Base-by-base conservation (phyloP, 2,113 vertebrate genomes). In the Tautogolabrus adspersus region DNA sequence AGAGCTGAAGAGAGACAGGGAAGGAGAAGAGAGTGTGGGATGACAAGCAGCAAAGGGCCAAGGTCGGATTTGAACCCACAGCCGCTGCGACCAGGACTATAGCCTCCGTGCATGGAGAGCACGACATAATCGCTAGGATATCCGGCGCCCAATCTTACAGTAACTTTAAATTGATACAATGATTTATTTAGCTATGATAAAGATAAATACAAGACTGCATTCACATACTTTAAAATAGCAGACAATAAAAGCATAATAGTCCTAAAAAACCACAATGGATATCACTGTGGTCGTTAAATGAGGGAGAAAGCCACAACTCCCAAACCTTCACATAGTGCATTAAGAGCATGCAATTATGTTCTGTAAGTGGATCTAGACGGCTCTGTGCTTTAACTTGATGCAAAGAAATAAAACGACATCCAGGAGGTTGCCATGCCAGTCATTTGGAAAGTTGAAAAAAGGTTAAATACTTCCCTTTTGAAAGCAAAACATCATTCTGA, bases 311-410 rank as follows among this genome's bases (percentile, higher is more conserved):
- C 59, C 6, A 9, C 51, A 46, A 18, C 23, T 64, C 22, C 22
- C 51, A 56, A 64, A 64, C 40, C 38, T 23, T 63, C 60, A 61
- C 2, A 23, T 3, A 52, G n/a, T 10, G 37, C 15, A 73, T 47
- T 9, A 12, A 56, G 19, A n/a, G 19, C 49, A 52, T 52, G 54
- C 72, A 57, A 74, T 57, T 57, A 23, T 52, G 19, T 21, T 10
- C 51, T 23, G 2, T 34, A 51, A 60, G 3, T 42, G 19, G 38
- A 60, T 11, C n/a, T 19, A 10, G 16, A 62, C 21, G 19, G 42
- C 3, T 26, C 13, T 7, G 10, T 52, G 15, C 40, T 61, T 62
- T 34, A 16, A 55, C 60, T 16, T 3, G 12, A 56, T 8, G 38
- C 37, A 22, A 37, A 18, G 34, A 26, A 34, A n/a, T 72, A 42